Evolutionary conservation across 2,113 vertebrate genomes (phyloP).

Genomic region (Mormoops blainvillei): DNA sequence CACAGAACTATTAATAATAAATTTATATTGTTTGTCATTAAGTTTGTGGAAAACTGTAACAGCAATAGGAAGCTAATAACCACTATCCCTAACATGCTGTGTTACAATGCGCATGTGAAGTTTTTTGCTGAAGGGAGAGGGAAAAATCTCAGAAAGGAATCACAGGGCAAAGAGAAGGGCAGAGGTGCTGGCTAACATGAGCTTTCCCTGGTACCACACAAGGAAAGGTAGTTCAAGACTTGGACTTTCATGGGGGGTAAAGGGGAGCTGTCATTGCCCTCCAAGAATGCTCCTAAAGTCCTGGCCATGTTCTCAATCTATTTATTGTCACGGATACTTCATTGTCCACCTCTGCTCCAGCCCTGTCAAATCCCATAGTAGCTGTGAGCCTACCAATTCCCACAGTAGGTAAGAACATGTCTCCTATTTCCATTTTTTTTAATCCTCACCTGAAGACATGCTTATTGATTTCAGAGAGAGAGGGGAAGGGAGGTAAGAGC

Average conservation of each 20-base stretch:
- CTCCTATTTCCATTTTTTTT: neutral
- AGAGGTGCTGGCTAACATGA: neutral
- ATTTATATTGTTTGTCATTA: neutral
- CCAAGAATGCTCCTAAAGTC: neutral
- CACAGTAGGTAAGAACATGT: neutral
- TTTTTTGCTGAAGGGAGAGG: neutral
- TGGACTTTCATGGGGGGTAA: neutral
- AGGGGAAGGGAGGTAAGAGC: no score
- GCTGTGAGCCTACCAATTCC: neutral
- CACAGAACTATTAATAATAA: neutral
- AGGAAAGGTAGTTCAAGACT: neutral
- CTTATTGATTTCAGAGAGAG: no score
- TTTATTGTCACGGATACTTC: neutral
- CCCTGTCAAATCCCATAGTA: neutral
- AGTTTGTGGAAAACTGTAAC: neutral
- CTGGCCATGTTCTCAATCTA: neutral
- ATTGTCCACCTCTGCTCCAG: neutral
- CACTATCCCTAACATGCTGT: neutral
- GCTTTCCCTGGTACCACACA: neutral
- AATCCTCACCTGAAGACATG: no score
- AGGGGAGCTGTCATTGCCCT: no score
- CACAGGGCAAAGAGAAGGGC: neutral
- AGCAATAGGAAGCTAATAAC: neutral
- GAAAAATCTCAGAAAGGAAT: neutral
- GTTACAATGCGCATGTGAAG: neutral